These are phyloP conservation scores for Pandion haliaetus DNA, from an alignment of 2,113 vertebrate genomes.

Conservation along the genomic window DNA sequence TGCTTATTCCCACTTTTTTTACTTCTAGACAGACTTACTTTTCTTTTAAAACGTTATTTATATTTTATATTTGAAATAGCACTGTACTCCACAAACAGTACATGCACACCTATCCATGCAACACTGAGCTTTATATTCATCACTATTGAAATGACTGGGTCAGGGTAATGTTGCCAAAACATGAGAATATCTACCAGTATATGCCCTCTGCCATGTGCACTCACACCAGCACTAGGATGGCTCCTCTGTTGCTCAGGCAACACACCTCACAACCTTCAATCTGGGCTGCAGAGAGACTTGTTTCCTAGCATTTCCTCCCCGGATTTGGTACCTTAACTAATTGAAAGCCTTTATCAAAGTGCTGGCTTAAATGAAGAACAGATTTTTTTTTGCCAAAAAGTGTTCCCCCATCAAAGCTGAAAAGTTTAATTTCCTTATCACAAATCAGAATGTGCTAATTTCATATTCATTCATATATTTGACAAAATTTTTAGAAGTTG, in stretches of 20 bases:
- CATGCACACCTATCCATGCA: not conserved
- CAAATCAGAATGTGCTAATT: not conserved
- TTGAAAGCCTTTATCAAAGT: not conserved
- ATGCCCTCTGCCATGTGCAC: accelerated
- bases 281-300: not conserved
- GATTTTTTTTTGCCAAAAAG: not conserved
- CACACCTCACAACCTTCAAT: not conserved
- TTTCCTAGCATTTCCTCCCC: not conserved
- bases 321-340: not conserved
- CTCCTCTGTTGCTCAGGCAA: not conserved
- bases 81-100: not conserved
- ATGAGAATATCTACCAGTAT: not conserved
- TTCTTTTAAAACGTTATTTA: not conserved
- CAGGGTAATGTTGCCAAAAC: not conserved
- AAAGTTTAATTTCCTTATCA: not conserved
- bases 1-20: not conserved
- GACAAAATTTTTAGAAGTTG: not conserved
- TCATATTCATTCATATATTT: not conserved
- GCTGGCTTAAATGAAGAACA: not conserved
- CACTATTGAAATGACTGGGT: not conserved
- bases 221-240: not conserved
- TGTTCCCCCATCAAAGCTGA: not conserved
- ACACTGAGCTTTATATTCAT: not conserved
- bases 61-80: not conserved
- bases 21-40: not conserved